Conservation (phyloP, 2,888 invertebrate species). For the Tetranychus piercei region DNA sequence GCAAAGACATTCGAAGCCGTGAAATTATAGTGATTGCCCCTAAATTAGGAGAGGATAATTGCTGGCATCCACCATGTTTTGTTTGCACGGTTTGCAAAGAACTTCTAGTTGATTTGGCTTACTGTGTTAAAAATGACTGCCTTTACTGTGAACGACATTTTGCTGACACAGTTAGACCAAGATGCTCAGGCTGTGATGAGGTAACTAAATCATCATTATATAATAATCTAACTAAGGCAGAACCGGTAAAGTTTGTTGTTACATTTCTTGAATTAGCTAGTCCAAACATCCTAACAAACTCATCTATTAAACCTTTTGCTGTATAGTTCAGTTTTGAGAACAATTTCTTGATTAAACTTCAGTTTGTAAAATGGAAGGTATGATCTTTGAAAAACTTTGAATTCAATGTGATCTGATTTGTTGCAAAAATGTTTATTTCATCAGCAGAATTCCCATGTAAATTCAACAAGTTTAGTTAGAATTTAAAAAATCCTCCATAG, state of each 20-base stretch:
- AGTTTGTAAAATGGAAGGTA: too few relatives aligned
- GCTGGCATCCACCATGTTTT: slow-evolving; percentile 85
- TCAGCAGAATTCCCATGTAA: too few relatives aligned
- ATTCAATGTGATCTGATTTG: too few relatives aligned
- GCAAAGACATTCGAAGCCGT: slow-evolving; percentile 54
- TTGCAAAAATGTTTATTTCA: too few relatives aligned
- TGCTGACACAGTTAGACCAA: slow-evolving; percentile 80
- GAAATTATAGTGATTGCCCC: slow-evolving; percentile 68
- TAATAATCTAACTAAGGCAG: background rate
- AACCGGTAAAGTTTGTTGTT: background rate
- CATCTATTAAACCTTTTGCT: background rate
- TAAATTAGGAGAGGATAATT: slow-evolving; percentile 50
- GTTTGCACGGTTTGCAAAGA: slow-evolving; percentile 70
- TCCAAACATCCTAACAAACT: background rate
- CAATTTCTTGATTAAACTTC: too few relatives aligned
- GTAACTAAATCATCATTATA: slow-evolving; percentile 42
- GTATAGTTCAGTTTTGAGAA: background rate
- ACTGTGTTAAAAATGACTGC: slow-evolving; percentile 72
- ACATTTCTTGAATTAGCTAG: background rate
- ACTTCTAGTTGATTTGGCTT: slow-evolving; percentile 82
- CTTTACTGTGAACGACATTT: slow-evolving; percentile 88
- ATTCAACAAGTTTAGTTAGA: too few relatives aligned
- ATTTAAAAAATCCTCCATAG: too few relatives aligned
- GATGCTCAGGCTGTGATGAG: slow-evolving; percentile 95
- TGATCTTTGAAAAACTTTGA: too few relatives aligned